Base-by-base conservation (phyloP, 2,797 vertebrate species). In the Tadarida brasiliensis region DNA sequence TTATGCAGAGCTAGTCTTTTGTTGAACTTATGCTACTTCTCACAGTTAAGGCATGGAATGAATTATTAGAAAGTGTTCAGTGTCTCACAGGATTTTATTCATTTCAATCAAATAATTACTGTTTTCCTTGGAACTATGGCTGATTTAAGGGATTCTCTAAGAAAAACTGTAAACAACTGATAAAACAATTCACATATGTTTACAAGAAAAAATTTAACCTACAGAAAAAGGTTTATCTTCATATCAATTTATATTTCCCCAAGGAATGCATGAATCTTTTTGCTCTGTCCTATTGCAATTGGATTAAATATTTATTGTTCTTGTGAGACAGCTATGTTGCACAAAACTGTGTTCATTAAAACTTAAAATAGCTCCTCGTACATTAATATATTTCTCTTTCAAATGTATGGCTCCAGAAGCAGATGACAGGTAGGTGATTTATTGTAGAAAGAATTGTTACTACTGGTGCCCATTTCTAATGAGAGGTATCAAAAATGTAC, bases 301-400 rank as follows among this genome's bases (percentile, higher is more conserved):
- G 24, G 63, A 76, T 95, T 91, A 96, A 96, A 93, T 87, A 96
- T 96, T 87, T 73, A 90, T 89, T 74, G 30, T 6, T 81, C 54
- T 80, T 91, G 5, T 96, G 81, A 93, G 71, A 19, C 77, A 92
- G 59, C 67, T 85, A 87, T 94, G 47, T 67, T 93, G 47, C n/a
- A 94, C 54, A 95, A 91, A 96, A 93, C 19, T 67, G 24, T 63
- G 90, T 47, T 94, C 56, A 93, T 78, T 93, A 92, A 96, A 95
- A 85, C 26, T 90, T 87, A 94, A 96, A 65, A 65, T 59, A 76
- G 24, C 8, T 33, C 54, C 33, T 82, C 17, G 68, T 47, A 20
- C 83, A 89, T 51, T 95, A 57, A 93, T 73, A 63, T 92, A 71
- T 86, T 89, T 2, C 0, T 76, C 56, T 86, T 82, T 93, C 30